Evolutionary conservation across 2,888 invertebrate genomes (phyloP), one percentile per base, ranked within the genome.

Genomic region (Arrhopalites spinosus): DNA sequence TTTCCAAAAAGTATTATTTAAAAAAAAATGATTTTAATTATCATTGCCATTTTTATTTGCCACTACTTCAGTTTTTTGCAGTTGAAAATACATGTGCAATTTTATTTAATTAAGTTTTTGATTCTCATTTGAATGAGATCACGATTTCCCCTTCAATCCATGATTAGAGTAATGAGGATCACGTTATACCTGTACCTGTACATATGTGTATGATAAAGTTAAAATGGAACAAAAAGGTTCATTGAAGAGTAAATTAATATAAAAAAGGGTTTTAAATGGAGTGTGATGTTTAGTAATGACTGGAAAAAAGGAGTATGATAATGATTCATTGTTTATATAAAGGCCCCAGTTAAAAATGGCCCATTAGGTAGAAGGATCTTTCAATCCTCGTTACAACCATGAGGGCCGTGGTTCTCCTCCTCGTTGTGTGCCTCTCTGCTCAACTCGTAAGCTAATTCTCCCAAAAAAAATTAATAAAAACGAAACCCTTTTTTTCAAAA

Each of bases 351-450:
- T 25, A 25, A 29, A 56, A 66, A 23, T 7, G 45, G 43, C 20
- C n/a, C 43, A 30, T 20, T 30, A 53, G 70, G 70, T 66, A 66
- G 66, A 70, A 53, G 70, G 50, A 25, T 70, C 30, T 17, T 70
- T 36, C n/a, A 53, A 27, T 29, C 70, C 30, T 36, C 70, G 36
- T 20, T 56, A 36, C 53, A 53, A 74, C 17, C 66, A 74, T 74
- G 74, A 67, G 67, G 67, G 74, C 74, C n/a, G 36, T 43, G 17
- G 56, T 74, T 25, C 43, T 74, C 67, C 66, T 74, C 67, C 74
- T 74, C 68, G 67, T 74, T 67, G 67, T 29, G 23, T 56, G 29
- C 36, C 30, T 74, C 45, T 23, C 53, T 59, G 11, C 43, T 17
- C 20, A 74, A 43, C 13, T 74, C n/a, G 74, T 74, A 68, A 74